phyloP scores from a whole-genome alignment of 1,140 invertebrate species.

The Cepaea nemoralis region DNA sequence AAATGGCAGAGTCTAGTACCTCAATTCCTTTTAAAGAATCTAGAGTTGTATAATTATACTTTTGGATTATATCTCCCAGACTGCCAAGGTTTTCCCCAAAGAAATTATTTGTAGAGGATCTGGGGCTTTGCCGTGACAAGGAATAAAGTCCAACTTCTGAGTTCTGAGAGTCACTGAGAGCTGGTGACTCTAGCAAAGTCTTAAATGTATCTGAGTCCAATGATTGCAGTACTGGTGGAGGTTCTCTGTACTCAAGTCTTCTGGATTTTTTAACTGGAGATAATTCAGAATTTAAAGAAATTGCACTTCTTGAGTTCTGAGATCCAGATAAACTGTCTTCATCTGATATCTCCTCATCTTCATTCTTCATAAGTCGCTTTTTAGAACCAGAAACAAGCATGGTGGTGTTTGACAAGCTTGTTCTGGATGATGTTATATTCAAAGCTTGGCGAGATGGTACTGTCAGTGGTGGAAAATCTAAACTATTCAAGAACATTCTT shows the following conservation, averaged over 20 bases:
- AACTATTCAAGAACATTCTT: neutral
- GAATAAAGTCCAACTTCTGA: neutral
- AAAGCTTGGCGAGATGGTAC: neutral
- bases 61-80: constrained; percentile 21
- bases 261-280: constrained; percentile 18
- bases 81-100: neutral
- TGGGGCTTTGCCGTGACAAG: neutral
- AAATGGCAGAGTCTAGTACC: neutral
- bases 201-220: constrained; percentile 7
- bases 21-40: constrained; percentile 14
- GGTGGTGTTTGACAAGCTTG: neutral
- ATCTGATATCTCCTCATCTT: neutral
- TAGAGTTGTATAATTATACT: neutral
- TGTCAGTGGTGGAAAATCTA: constrained; percentile 2
- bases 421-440: neutral
- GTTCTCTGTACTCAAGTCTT: neutral
- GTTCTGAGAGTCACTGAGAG: constrained; percentile 11
- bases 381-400: too few species aligned
- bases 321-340: neutral
- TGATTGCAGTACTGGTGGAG: neutral
- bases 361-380: neutral
- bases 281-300: neutral
- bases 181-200: constrained; percentile 1
- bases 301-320: neutral
- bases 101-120: neutral